phyloP scores from a whole-genome alignment of 2,113 vertebrate genomes.

The Dromas ardeola region DNA sequence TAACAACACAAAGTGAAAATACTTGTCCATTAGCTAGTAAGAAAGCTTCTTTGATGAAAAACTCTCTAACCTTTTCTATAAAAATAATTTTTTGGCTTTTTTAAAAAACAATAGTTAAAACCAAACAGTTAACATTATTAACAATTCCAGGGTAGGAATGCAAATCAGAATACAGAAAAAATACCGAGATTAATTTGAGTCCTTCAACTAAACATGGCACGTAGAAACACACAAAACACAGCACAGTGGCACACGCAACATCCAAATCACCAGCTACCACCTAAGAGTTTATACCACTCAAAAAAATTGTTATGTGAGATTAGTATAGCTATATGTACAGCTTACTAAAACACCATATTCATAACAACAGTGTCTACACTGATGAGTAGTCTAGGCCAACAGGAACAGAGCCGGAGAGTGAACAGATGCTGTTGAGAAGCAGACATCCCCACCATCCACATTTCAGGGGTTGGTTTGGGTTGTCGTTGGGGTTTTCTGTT shows the following conservation, averaged over 20 bases:
- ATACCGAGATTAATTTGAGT: not conserved
- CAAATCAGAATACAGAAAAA: not conserved
- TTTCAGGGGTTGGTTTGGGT: not conserved
- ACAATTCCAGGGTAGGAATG: not conserved
- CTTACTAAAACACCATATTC: not conserved
- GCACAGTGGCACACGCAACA: not conserved
- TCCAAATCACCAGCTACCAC: not conserved
- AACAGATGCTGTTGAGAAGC: not conserved
- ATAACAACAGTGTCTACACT: not conserved
- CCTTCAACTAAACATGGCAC: not conserved
- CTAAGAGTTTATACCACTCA: not conserved
- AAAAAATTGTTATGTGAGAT: not conserved
- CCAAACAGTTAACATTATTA: not conserved
- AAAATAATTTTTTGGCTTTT: not conserved
- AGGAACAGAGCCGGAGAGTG: not conserved
- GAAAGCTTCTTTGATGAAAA: not conserved
- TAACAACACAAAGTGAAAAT: not conserved
- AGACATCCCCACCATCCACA: not conserved
- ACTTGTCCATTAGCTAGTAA: not conserved
- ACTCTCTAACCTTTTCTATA: not conserved
- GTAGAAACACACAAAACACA: not conserved
- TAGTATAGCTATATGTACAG: not conserved
- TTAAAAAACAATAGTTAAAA: not conserved
- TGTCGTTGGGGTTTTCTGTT: not conserved
- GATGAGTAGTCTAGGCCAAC: not conserved